Evolutionary conservation across 2,797 vertebrate genomes (phyloP).

Genomic region (Periophthalmus magnuspinnatus): DNA sequence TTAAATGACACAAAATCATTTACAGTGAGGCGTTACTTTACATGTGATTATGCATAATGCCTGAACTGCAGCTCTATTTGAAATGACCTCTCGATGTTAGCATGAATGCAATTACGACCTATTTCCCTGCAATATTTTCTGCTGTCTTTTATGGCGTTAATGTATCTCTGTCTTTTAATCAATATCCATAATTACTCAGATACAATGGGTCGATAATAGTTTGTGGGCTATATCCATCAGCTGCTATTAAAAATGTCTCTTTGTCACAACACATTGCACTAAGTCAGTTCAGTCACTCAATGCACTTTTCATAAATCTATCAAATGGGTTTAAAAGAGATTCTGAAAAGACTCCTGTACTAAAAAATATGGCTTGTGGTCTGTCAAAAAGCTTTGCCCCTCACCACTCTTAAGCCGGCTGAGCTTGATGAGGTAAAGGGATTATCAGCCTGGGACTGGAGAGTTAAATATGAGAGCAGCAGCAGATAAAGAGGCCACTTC

Average conservation of each 20-base stretch:
- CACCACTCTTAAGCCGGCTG: constrained; percentile 46
- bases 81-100: constrained; percentile 33
- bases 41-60: constrained; percentile 3
- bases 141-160: constrained; percentile 26
- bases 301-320: constrained; percentile 66
- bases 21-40: neutral
- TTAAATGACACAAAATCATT: constrained; percentile 2
- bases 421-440: constrained; percentile 70
- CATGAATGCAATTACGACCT: neutral
- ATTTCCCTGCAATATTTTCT: constrained; percentile 8
- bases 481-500: constrained; percentile 56
- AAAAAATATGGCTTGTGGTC: constrained; percentile 50
- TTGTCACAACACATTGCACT: constrained; percentile 45
- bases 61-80: constrained; percentile 5
- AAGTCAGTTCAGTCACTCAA: constrained; percentile 59
- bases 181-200: constrained; percentile 31
- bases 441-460: constrained; percentile 66
- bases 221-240: constrained; percentile 28
- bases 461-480: constrained; percentile 55
- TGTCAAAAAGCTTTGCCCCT: constrained; percentile 49
- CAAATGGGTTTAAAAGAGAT: constrained; percentile 64
- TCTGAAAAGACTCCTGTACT: constrained; percentile 54
- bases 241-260: constrained; percentile 31
- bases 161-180: constrained; percentile 34
- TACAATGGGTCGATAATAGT: constrained; percentile 12